Evolutionary conservation across 2,888 invertebrate species (phyloP), one percentile per base, ranked within the genome.

Genomic region (Torymus texanus): DNA sequence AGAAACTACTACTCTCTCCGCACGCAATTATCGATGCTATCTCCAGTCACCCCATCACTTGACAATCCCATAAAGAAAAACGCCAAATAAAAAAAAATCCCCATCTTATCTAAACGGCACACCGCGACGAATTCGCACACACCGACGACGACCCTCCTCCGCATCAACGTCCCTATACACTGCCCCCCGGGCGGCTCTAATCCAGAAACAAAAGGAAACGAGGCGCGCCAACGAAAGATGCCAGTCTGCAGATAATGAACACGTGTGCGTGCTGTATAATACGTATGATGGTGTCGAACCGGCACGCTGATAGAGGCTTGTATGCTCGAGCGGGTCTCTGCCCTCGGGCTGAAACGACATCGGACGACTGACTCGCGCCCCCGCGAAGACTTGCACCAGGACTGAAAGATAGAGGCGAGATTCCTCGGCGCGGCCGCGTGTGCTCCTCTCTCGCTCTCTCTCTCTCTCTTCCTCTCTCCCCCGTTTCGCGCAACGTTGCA

Each of bases 291-390:
- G 50, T 16, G 16, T 61, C 59, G n/a, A 29, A 90, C 90, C 90
- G 70, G 89, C 88, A 83, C 89, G 86, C 67, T 88, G 88, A 82
- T 89, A 90, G 62, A 90, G 88, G 79, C 89, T 90, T 51, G 90
- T 90, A 72, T 90, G 88, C 75, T 90, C 89, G 82, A 90, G 83
- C n/a, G 90, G 89, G 82, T 90, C 88, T 8, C 88, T 86, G 78
- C 88, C 87, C 78, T 89, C 89, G 59, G 85, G 84, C 62, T 84
- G 83, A 74, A 85, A 85, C 68, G 83, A 81, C 86, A 88, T 87
- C 18, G 74, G 55, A 75, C 41, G 41, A 41, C 41, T 41, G 41
- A 41, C 41, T 41, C 79, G 59, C 65, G 63, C 65, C 63, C 63
- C 56, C 14, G 56, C 66, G 24, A 50, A 41, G 18, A 66, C 71